A percentile compares a stretch with the other conserved stretches of the same genome.
These are phyloP conservation scores for Xylocopa sonorina DNA, from an alignment of 1,140 invertebrate species.

Conservation along the genomic window DNA sequence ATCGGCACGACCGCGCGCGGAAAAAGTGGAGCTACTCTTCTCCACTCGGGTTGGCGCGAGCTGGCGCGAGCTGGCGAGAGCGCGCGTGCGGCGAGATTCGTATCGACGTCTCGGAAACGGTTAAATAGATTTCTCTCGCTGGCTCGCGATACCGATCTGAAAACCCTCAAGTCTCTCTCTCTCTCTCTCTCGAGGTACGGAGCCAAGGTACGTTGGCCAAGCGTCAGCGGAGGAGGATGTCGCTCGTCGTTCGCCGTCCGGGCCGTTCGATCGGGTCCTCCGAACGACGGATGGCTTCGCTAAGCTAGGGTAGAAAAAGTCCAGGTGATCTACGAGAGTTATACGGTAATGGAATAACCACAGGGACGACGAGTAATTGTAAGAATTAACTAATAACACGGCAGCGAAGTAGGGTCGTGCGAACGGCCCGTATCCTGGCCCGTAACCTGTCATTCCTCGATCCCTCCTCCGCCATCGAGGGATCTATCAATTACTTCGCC, in stretches of 20 bases:
- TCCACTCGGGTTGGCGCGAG: no score
- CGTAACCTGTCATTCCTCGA: constrained; percentile 74
- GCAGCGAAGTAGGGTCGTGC: constrained; percentile 75
- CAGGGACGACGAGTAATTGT: constrained; percentile 75
- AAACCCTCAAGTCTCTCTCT: no score
- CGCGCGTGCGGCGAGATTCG: no score
- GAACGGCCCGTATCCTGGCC: constrained; percentile 70
- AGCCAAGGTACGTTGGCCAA: no score
- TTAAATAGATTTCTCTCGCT: no score
- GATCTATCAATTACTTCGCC: constrained; percentile 74
- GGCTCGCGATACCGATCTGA: no score
- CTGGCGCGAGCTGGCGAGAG: no score
- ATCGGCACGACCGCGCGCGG: no score
- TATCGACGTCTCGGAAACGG: no score
- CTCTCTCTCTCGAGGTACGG: no score
- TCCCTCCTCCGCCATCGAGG: constrained; percentile 66
- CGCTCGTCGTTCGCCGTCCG: not conserved
- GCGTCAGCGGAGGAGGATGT: constrained; percentile 33
- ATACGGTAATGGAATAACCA: constrained; percentile 75
- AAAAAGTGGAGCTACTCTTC: no score
- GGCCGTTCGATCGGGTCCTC: constrained; percentile 11
- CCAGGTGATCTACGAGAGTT: constrained; percentile 70
- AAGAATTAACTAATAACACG: constrained; percentile 77
- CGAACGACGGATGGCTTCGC: not conserved
- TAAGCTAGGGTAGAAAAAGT: constrained; percentile 4